phyloP scores from a whole-genome alignment of 2,888 invertebrate genomes.

The Urechis unicinctus region DNA sequence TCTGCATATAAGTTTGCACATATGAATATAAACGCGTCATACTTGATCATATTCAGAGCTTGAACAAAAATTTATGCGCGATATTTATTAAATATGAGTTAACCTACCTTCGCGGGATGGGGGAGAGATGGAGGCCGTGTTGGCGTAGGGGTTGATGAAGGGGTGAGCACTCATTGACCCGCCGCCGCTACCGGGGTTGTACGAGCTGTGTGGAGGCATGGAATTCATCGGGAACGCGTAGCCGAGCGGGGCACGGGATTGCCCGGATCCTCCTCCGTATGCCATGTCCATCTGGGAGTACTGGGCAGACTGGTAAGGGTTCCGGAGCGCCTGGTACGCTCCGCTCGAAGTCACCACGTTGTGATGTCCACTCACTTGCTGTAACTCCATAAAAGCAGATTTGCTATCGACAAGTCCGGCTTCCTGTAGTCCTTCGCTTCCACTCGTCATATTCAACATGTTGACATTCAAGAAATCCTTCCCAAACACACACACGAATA shows the following conservation, averaged over 20 bases:
- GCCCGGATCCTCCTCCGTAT: background rate
- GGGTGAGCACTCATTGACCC: no score
- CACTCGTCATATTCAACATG: background rate
- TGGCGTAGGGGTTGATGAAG: background rate
- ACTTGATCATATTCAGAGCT: no score
- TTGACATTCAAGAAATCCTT: no score
- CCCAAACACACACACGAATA: no score
- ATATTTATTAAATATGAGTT: no score
- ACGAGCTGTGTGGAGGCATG: background rate
- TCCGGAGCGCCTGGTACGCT: background rate
- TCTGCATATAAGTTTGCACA: no score
- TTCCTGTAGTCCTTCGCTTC: background rate
- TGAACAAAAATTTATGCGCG: no score
- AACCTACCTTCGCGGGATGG: no score
- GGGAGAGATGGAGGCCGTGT: background rate
- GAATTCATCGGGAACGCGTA: background rate
- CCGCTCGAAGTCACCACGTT: background rate
- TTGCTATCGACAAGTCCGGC: background rate
- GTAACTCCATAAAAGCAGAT: background rate
- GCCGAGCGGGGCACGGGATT: background rate
- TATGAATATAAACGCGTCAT: no score
- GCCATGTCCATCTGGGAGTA: background rate
- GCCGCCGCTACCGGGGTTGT: no score
- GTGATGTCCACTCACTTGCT: background rate
- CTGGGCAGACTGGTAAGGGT: background rate